Base-by-base conservation (phyloP, 2,113 vertebrate genomes). In the Syrmaticus mikado region DNA sequence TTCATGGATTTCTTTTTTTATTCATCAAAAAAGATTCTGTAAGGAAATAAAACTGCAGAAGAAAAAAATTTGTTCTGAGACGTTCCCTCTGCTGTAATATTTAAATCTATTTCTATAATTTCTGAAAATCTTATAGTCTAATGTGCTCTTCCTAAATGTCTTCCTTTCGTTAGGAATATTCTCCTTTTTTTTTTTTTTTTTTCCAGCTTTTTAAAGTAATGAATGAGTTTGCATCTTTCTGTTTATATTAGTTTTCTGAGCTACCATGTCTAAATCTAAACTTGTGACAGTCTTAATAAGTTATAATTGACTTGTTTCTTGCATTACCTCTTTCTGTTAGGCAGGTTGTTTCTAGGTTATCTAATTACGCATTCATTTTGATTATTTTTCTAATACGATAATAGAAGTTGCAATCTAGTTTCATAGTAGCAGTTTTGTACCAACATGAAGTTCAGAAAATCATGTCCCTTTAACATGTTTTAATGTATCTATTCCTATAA, bases 391-490 rank as follows among this genome's bases (percentile, higher is more conserved):
- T 40, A 60, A 87, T 45, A 15, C 41, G 58, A 72, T 90, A 72
- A 89, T 68, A 76, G 21, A 19, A 53, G 9, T 48, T 89, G 20
- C 5, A 72, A 36, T 75, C 15, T 84, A 82, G 84, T 92, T 96
- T 84, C 15, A n/a, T 46, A 58, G 13, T 19, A 55, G 13, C 67
- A n/a, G 2, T 61, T 84, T 65, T 57, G 11, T 72, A 64, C 78
- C 43, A 82, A 68, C 40, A 65, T n/a, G 46, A 64, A 93, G 36
- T 79, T 86, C 19, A 92, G 13, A 95, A 87, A 90, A 71, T 30
- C 32, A 52, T 55, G 12, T 53, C 11, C 16, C 4, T 92, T 81
- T 53, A 4, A 53, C 17, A 1, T n/a, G 21, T 50, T 92, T 87
- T 58, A 55, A 38, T 80, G 13, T 66, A 66, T 41, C n/a, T 66